phyloP scores from a whole-genome alignment of 2,888 invertebrate genomes.

The Smittia sp. region DNA sequence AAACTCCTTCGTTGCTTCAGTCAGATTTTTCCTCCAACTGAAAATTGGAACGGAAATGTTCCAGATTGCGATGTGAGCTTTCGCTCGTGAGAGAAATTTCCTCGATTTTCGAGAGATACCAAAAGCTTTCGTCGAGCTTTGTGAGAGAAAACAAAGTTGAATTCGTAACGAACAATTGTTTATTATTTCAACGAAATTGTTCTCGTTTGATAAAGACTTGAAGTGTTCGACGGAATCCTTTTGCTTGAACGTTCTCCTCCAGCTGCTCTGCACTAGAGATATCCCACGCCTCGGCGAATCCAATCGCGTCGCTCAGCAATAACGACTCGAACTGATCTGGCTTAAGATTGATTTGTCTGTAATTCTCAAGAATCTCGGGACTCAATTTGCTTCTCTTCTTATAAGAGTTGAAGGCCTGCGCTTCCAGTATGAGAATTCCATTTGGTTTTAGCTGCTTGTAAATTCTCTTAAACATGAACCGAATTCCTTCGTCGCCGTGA shows the following conservation, averaged over 20 bases:
- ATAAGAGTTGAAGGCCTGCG: slow-evolving; percentile 80
- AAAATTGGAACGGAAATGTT: no score
- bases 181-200: no score
- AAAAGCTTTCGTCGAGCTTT: no score
- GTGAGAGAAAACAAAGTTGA: no score
- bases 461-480: slow-evolving; percentile 75
- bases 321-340: slow-evolving; percentile 70
- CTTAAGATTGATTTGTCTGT: slow-evolving; percentile 59
- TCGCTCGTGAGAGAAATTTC: no score
- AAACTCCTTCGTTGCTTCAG: no score
- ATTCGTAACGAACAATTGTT: no score
- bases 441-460: slow-evolving; percentile 72
- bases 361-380: slow-evolving; percentile 53
- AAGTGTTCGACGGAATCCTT: slow-evolving; percentile 64
- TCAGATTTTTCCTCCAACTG: no score
- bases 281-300: slow-evolving; percentile 59
- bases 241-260: slow-evolving; percentile 61
- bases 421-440: slow-evolving; percentile 76
- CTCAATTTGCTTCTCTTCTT: slow-evolving; percentile 67
- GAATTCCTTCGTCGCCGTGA: slow-evolving; percentile 80
- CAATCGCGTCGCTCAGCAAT: slow-evolving; percentile 64
- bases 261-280: slow-evolving; percentile 52
- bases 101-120: no score
- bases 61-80: no score
- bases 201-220: slow-evolving; percentile 51